These are phyloP conservation scores for Platycnemis pennipes DNA, from an alignment of 2,888 invertebrate genomes.

Conservation along the genomic window DNA sequence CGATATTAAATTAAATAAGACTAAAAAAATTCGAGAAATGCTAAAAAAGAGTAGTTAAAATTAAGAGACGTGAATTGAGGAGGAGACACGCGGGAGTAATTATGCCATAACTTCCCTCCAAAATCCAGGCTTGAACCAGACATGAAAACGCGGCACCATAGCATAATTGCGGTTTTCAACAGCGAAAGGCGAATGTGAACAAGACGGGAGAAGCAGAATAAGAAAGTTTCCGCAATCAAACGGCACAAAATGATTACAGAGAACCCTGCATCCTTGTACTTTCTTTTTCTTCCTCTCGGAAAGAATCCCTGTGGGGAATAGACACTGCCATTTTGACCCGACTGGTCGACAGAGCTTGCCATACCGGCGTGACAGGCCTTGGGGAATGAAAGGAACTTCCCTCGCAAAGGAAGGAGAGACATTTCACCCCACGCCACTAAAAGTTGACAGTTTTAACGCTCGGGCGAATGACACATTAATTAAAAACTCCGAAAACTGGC, in stretches of 20 bases:
- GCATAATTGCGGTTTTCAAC: too few species aligned
- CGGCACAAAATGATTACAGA: not conserved
- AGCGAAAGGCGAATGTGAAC: not conserved
- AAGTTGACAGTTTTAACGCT: constrained; percentile 26
- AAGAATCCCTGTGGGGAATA: not conserved
- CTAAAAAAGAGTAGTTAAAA: too few species aligned
- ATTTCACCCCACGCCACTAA: constrained; percentile 14
- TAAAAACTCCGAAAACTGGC: not conserved
- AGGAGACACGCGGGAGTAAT: too few species aligned
- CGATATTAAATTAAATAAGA: too few species aligned
- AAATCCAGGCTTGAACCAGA: too few species aligned
- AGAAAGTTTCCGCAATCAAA: not conserved
- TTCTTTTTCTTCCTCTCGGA: not conserved
- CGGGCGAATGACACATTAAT: constrained; percentile 32
- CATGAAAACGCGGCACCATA: too few species aligned
- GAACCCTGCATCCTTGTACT: not conserved
- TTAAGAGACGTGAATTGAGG: too few species aligned
- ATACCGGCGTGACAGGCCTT: not conserved
- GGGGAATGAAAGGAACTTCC: not conserved
- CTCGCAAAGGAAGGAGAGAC: not conserved
- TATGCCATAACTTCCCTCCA: too few species aligned
- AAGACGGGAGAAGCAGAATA: not conserved
- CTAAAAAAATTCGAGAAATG: too few species aligned
- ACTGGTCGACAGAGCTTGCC: not conserved
- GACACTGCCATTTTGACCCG: not conserved